Base-by-base conservation (phyloP, 2,797 vertebrate genomes). In the Miichthys miiuy region DNA sequence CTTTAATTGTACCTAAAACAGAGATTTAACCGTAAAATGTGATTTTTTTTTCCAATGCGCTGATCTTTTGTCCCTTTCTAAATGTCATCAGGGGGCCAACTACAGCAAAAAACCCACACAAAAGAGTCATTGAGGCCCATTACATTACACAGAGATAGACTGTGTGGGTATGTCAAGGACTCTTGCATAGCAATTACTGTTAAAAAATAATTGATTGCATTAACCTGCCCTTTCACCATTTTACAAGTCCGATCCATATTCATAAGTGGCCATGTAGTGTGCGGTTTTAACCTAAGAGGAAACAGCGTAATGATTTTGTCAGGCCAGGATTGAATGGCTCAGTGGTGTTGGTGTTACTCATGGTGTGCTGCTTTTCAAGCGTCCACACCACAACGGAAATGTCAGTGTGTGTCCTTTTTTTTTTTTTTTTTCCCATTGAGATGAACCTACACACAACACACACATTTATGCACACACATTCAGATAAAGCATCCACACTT, bases 141-240 rank as follows among this genome's bases (percentile, higher is more conserved):
- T 88, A 77, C 75, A 30, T 80, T 77, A 79, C 75, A 73, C 54
- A 1, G 50, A 83, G 84, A 88, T 81, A 64, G 75, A 84, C 81
- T 87, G 90, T 91, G 88, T 90, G 89, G 86, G 81, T 82, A 83
- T 76, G 83, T 91, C 76, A 80, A 90, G 83, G 86, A 90, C 84
- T 85, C 87, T 91, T 77, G 84, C 85, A 66, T 84, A 72, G 87
- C 89, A 89, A 92, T 92, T 91, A 92, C 88, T 87, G 91, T 90
- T 91, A 86, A 91, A 90, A 93, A 90, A 90, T 85, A 93, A 92
- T 89, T 90, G 89, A 93, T 93, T 89, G 88, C 87, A 87, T 92
- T 91, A 90, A 92, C 81, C 87, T 91, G 90, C 74, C 89, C 89
- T 91, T 93, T 92, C 85, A 87, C 88, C 86, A 77, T 85, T 92